Percentiles rank a stretch among this genome's conserved stretches.
phyloP scores from a whole-genome alignment of 2,888 invertebrate genomes.

The Rotaria macrura region DNA sequence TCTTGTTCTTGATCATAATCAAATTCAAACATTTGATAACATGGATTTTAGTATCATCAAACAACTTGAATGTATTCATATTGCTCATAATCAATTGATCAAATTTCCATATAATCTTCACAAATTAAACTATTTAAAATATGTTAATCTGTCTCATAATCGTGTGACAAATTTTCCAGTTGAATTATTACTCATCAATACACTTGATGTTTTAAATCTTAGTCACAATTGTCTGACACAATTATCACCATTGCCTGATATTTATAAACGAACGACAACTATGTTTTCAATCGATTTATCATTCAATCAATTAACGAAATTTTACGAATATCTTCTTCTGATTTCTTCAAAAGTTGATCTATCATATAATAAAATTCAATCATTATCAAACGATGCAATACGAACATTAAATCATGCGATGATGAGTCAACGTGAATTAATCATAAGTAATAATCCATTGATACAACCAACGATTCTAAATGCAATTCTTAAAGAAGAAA shows the following conservation, averaged over 20 bases:
- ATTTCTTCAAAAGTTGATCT: not conserved
- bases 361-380: not conserved
- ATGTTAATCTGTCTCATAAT: not conserved
- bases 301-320: constrained; percentile 9
- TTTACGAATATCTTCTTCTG: not conserved
- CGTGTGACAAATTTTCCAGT: not conserved
- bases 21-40: not conserved
- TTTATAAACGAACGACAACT: not conserved
- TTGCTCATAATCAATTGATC: not conserved
- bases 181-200: not conserved
- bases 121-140: not conserved
- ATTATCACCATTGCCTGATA: not conserved
- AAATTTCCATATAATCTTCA: not conserved
- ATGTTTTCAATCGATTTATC: constrained; percentile 14
- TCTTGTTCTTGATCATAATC: not conserved
- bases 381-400: not conserved
- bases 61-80: not conserved
- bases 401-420: not conserved
- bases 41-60: not conserved
- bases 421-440: not conserved
- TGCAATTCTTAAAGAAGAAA: not conserved
- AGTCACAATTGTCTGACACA: not conserved
- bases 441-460: not conserved
- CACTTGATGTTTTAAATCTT: not conserved
- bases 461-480: not conserved